These are phyloP conservation scores for Dicrurus megarhynchus DNA, from an alignment of 2,113 vertebrate species.

Conservation along the genomic window DNA sequence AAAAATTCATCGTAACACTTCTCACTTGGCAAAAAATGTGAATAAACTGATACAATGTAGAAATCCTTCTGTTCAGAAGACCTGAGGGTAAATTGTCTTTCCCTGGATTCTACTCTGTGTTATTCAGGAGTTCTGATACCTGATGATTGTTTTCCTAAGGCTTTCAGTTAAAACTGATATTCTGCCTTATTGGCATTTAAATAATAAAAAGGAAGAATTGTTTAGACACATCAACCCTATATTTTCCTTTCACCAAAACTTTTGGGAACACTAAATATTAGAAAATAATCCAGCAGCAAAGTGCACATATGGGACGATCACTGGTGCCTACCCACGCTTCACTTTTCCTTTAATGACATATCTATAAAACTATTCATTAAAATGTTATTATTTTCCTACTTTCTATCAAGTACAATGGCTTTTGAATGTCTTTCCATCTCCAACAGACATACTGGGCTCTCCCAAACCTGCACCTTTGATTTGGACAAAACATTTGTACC, in stretches of 20 bases:
- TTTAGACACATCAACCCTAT: not conserved
- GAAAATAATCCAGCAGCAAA: not conserved
- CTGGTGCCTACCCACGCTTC: not conserved
- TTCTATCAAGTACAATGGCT: not conserved
- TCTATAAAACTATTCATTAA: not conserved
- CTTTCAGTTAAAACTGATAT: not conserved
- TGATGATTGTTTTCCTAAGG: not conserved
- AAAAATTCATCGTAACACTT: not conserved
- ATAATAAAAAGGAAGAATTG: not conserved
- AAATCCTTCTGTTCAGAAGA: not conserved
- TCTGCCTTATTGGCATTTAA: not conserved
- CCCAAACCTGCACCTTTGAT: not conserved
- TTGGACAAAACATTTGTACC: not conserved
- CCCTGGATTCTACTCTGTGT: not conserved
- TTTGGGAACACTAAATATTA: not conserved
- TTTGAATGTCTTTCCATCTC: not conserved
- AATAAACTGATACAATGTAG: not conserved
- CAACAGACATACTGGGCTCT: not conserved
- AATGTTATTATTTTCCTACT: not conserved
- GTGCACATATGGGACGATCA: fast-evolving
- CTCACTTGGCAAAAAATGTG: not conserved
- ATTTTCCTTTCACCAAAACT: not conserved
- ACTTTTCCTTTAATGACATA: not conserved
- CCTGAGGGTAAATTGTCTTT: not conserved
- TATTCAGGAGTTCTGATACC: not conserved